These are phyloP conservation scores for Tyrophagus putrescentiae DNA, from an alignment of 1,140 invertebrate genomes.

Conservation along the genomic window DNA sequence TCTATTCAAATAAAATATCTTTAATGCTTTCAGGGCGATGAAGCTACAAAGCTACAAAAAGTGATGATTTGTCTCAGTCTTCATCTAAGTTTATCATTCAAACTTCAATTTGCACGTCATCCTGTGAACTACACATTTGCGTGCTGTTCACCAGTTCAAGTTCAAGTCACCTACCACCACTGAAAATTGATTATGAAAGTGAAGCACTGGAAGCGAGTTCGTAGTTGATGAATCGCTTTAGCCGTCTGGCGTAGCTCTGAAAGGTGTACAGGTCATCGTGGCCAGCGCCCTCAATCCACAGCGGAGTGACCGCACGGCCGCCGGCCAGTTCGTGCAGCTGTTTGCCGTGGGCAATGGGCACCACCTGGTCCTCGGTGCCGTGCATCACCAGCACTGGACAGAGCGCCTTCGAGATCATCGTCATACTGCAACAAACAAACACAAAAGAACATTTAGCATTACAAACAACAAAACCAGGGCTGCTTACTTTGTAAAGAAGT, in stretches of 20 bases:
- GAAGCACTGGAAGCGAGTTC: too few relatives aligned
- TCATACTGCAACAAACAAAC: constrained; percentile 44
- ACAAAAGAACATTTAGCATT: background rate
- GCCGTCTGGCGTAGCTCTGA: constrained; percentile 86
- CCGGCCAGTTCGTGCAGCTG: constrained; percentile 84
- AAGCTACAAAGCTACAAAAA: too few relatives aligned
- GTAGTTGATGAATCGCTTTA: constrained; percentile 76
- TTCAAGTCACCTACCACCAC: too few relatives aligned
- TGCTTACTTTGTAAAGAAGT: constrained; percentile 14
- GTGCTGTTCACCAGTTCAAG: too few relatives aligned
- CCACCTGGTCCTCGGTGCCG: constrained; percentile 97
- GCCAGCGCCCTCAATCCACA: constrained; percentile 95
- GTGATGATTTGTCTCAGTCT: too few relatives aligned
- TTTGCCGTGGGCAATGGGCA: constrained; percentile 93
- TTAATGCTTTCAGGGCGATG: too few relatives aligned
- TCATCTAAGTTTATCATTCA: too few relatives aligned
- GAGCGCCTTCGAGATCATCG: constrained; percentile 95
- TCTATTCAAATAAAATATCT: too few relatives aligned
- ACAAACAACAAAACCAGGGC: background rate
- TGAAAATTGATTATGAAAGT: too few relatives aligned
- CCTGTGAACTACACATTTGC: too few relatives aligned
- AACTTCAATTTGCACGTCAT: too few relatives aligned
- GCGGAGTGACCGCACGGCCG: constrained; percentile 83
- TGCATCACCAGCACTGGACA: constrained; percentile 97
- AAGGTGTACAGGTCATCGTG: constrained; percentile 98